Conservation (phyloP, 1,140 invertebrate genomes). For the Bradysia coprophila region DNA sequence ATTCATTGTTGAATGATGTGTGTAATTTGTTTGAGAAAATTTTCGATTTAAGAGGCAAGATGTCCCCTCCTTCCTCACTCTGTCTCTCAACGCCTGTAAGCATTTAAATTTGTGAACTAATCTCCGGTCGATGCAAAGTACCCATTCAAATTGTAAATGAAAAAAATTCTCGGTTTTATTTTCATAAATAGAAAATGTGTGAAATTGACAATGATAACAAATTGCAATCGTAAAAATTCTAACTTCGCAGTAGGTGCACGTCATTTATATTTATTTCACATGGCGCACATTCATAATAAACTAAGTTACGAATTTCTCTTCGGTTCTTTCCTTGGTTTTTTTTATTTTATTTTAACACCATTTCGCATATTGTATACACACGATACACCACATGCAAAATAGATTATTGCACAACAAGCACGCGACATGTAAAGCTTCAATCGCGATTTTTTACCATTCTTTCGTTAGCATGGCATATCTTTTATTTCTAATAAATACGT, state of each 20-base stretch:
- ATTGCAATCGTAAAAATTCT: not conserved
- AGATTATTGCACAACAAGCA: not conserved
- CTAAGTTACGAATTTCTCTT: not conserved
- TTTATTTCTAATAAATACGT: not conserved
- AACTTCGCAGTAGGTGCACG: too few species aligned
- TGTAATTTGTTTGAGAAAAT: not conserved
- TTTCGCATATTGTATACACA: not conserved
- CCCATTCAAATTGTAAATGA: too few species aligned
- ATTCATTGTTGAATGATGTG: not conserved
- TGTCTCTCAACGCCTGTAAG: too few species aligned
- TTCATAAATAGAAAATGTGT: not conserved
- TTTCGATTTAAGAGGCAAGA: not conserved
- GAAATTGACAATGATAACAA: not conserved
- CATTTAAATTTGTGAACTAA: too few species aligned
- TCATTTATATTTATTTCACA: too few species aligned
- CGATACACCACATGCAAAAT: not conserved
- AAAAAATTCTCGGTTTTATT: too few species aligned
- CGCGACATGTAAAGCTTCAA: not conserved
- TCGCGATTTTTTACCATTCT: too few species aligned
- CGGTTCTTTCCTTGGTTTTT: not conserved
- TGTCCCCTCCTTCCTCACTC: too few species aligned
- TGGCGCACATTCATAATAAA: not conserved
- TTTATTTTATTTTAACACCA: too few species aligned
- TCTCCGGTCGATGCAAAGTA: too few species aligned
- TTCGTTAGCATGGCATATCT: too few species aligned